phyloP scores from a whole-genome alignment of 1,140 invertebrate genomes.

The Anastatus disparis region DNA sequence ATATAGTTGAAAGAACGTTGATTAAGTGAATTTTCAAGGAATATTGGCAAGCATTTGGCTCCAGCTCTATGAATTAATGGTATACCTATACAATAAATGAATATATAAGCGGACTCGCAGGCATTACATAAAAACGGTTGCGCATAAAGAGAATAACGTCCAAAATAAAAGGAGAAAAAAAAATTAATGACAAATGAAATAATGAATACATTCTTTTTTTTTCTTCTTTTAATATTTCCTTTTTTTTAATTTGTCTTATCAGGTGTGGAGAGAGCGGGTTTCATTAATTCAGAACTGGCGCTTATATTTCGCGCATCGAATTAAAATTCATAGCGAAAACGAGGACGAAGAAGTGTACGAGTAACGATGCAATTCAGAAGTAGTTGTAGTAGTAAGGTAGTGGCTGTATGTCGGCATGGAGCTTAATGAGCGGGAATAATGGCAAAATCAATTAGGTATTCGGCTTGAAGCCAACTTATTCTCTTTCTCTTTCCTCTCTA shows the following conservation, averaged over 20 bases:
- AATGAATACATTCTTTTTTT: slow-evolving; percentile 5
- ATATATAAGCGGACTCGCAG: not conserved
- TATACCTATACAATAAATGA: not conserved
- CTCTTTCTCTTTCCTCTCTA: slow-evolving; percentile 7
- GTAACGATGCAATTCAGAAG: not conserved
- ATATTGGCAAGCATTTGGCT: slow-evolving; percentile 33
- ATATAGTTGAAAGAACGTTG: slow-evolving; percentile 15
- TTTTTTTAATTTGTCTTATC: no score
- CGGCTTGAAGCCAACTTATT: slow-evolving; percentile 38
- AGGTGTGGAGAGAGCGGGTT: no score
- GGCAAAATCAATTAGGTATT: slow-evolving; percentile 44
- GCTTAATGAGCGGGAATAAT: slow-evolving; percentile 44
- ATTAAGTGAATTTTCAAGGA: slow-evolving; percentile 38
- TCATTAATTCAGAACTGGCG: slow-evolving; percentile 29
- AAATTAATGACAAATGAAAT: not conserved
- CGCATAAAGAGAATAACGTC: no score
- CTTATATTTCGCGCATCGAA: slow-evolving; percentile 10
- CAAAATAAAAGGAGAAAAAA: slow-evolving; percentile 13
- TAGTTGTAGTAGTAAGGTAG: not conserved
- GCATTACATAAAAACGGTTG: not conserved
- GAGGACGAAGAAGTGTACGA: slow-evolving; percentile 19
- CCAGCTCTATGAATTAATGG: not conserved
- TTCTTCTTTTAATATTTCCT: not conserved
- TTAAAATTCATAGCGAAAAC: slow-evolving; percentile 38
- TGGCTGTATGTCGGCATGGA: not conserved